Evolutionary conservation across 2,888 invertebrate genomes (phyloP), one percentile per base, ranked within the genome.

Genomic region (Folsomia manolachei): DNA sequence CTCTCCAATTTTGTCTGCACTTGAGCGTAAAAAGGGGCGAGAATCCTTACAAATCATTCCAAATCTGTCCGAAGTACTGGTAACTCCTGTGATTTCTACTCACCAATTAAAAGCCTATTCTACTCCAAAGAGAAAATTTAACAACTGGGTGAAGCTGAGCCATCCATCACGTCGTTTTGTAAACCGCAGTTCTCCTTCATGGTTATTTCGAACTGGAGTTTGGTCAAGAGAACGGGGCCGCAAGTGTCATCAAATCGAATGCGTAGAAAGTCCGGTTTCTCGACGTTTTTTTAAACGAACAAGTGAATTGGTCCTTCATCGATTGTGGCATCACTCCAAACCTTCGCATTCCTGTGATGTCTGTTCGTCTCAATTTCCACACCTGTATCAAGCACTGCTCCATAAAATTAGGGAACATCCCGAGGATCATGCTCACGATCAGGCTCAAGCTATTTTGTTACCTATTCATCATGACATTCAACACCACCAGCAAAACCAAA

Each of bases 381-480:
- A 86, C 81, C 83, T 85, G 76, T 87, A 87, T 79, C 86, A 86
- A 80, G 84, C 85, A 71, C 83, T 86, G 71, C 80, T 87, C 69
- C 87, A 87, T 80, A 78, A 79, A 71, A 67, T 76, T 66, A 74
- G 39, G 39, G 39, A 39, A 14, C 39, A 39, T 14, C 4, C 39
- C 14, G 39, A 39, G 7, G 7, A 39, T 9, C 39, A 39, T 14
- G 39, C 14, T 14, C 39, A 39, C 4, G 39, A 39, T 14, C 39
- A 39, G 39, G 39, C 14, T 14, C 39, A 39, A 14, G 4, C 39
- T 39, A 4, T 39, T 4, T 14, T 39, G 4, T 9, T 39, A 14
- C 7, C 14, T 9, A 4, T 9, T 9, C 39, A 4, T 39, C 39
- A 39, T 39, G 39, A 39, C n/a, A n/a, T n/a, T n/a, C n/a, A n/a